These are phyloP conservation scores for Noturus placidus DNA, from an alignment of 2,113 vertebrate species.

Conservation along the genomic window DNA sequence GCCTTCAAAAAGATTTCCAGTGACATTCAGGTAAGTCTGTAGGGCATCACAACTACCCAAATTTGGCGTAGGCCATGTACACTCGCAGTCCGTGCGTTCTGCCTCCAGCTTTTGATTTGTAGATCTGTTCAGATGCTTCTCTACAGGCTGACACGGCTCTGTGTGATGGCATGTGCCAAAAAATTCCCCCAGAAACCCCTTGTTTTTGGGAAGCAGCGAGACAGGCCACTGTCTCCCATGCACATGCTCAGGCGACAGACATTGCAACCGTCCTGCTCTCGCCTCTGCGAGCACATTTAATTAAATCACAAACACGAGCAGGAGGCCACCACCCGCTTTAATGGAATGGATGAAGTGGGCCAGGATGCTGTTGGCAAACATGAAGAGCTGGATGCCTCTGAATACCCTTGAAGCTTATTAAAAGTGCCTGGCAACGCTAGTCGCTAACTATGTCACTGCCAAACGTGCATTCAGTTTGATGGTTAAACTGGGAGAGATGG, in stretches of 20 bases:
- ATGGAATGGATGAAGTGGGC: conserved; percentile 79
- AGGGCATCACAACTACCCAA: conserved; percentile 11
- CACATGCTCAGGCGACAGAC: conserved; percentile 62
- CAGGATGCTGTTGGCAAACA: conserved; percentile 76
- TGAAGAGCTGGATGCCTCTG: conserved; percentile 73
- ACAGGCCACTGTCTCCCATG: conserved; percentile 28
- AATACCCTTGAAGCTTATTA: conserved; percentile 83
- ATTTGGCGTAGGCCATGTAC: background rate
- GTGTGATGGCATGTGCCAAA: conserved; percentile 30
- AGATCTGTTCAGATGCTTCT: conserved; percentile 32
- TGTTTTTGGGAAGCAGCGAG: conserved; percentile 28
- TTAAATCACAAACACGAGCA: conserved; percentile 82
- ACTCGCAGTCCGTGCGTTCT: conserved; percentile 11
- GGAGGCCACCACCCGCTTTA: conserved; percentile 80
- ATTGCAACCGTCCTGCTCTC: conserved; percentile 73
- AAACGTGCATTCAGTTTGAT: conserved; percentile 72
- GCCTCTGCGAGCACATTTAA: conserved; percentile 78
- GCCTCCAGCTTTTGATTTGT: conserved; percentile 13
- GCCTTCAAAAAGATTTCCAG: conserved; percentile 7
- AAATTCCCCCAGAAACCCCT: conserved; percentile 19
- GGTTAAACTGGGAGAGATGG: conserved; percentile 66
- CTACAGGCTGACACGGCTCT: background rate
- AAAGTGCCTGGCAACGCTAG: conserved; percentile 74
- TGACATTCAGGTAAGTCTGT: conserved; percentile 35
- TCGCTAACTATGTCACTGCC: conserved; percentile 73